Base-by-base conservation (phyloP, 2,888 invertebrate species). In the Bimastos eiseni region DNA sequence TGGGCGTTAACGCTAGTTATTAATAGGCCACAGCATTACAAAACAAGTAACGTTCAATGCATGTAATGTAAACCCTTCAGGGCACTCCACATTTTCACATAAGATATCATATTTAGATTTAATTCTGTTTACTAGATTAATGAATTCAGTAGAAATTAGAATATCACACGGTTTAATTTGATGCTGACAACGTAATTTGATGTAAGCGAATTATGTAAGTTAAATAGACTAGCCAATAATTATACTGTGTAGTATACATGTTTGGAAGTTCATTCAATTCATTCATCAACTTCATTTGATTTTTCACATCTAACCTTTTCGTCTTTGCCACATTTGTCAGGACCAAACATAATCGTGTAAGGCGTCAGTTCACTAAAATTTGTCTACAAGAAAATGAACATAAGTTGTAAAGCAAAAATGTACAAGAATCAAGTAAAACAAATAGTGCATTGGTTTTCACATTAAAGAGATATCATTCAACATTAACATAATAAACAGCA, bases 321-420 rank as follows among this genome's bases (percentile, higher is more conserved):
- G 95, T 98, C 98, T 94, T 97, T 97, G 92, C 99, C 99, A 95
- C 99, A 99, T 95, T 99, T 99, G 96, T 99, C 99, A 21, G 99
- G 99, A 0, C 99, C 99, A 96, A 99, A 99, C 99, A 99, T 99
- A 94, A 99, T 98, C 4, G 98, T 98, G 96, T 99, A 99, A 0
- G 98, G 97, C 0, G 99, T 98, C 95, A 98, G 98, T 96, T 99
- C 99, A 95, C 97, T 96, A 95, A 99, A 98, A 94, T 96, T 96
- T 92, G 96, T 97, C 94, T 96, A 94, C 90, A 94, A 93, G 13
- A 1, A 83, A 83, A 84, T 37, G 6, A 55, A n/a, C n/a, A 70
- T 70, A n/a, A 6, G 11, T 8, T n/a, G 6, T 30, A 70, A 70
- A 55, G 55, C 15, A 30, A 70, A 70, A 30, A 70, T 70, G n/a